Conservation (phyloP, 2,797 vertebrate genomes). For the Hypotaenidia okinawae region DNA sequence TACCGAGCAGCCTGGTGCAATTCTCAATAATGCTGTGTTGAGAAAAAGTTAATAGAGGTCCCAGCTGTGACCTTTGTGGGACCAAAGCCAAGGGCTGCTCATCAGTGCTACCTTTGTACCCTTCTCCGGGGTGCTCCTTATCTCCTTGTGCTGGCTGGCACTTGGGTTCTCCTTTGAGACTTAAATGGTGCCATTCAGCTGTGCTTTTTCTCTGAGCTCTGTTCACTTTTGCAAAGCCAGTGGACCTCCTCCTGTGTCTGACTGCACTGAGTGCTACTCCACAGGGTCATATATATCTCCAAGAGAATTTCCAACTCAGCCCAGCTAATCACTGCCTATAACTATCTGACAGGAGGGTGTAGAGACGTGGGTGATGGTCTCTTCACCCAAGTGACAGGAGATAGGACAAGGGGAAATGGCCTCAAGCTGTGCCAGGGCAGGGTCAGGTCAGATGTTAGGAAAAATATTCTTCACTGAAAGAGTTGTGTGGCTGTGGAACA, state of each 20-base stretch:
- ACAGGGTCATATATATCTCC: neutral
- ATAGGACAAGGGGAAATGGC: too few species aligned
- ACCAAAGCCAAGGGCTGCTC: neutral
- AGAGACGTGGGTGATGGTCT: too few species aligned
- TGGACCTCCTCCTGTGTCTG: neutral
- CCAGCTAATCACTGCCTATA: neutral
- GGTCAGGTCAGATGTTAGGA: too few species aligned
- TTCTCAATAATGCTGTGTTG: slow-evolving; percentile 44
- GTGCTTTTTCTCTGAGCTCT: neutral
- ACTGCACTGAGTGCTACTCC: neutral
- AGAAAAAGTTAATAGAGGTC: slow-evolving; percentile 40
- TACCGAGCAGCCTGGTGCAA: neutral
- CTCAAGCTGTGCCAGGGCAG: too few species aligned
- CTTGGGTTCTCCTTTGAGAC: slow-evolving; percentile 42
- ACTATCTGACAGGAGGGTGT: too few species aligned
- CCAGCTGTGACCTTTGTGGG: slow-evolving; percentile 55
- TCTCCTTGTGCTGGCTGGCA: slow-evolving; percentile 61
- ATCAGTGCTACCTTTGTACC: slow-evolving; percentile 60
- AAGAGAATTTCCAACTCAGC: neutral
- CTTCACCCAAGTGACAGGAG: too few species aligned
- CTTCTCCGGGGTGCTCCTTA: neutral
- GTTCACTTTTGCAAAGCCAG: neutral
- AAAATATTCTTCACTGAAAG: too few species aligned
- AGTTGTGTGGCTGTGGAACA: too few species aligned
- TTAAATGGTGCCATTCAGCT: slow-evolving; percentile 29